Evolutionary conservation across 2,888 invertebrate species (phyloP).

Genomic region (Acanthococcus lagerstroemiae): DNA sequence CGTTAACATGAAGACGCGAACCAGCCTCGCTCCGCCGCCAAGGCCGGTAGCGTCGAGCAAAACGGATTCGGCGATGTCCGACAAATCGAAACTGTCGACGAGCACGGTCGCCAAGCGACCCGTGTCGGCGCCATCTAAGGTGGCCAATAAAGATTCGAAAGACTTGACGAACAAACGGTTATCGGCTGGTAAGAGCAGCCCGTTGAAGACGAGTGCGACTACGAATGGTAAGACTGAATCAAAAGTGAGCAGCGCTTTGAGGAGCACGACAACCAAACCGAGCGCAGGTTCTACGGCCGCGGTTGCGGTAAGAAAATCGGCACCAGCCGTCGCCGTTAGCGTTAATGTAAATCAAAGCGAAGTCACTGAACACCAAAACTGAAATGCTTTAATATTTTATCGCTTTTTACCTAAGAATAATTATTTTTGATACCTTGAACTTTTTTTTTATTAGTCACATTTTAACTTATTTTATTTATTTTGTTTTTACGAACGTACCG

Average conservation of each 20-base stretch:
- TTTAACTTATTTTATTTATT: not conserved
- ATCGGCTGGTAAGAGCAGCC: not conserved
- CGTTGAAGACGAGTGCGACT: not conserved
- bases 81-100: not conserved
- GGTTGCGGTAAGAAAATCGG: not conserved
- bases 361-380: conserved; percentile 4
- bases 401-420: conserved; percentile 12
- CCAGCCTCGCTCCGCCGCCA: conserved; percentile 32
- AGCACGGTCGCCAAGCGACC: conserved; percentile 3
- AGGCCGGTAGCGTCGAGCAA: conserved; percentile 11
- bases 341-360: not conserved
- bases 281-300: not conserved
- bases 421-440: conserved; percentile 19
- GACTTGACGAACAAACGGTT: conserved; percentile 19
- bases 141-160: conserved; percentile 17
- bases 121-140: conserved; percentile 3
- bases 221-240: conserved; percentile 20
- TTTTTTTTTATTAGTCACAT: conserved; percentile 8
- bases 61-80: not conserved
- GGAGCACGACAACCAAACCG: not conserved
- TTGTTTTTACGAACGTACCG: conserved; percentile 4
- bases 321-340: not conserved
- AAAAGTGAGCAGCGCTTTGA: conserved; percentile 17
- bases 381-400: conserved; percentile 15
- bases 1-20: conserved; percentile 30